Conservation (phyloP, 2,113 vertebrate species). For the Forbesichthys agassizii region DNA sequence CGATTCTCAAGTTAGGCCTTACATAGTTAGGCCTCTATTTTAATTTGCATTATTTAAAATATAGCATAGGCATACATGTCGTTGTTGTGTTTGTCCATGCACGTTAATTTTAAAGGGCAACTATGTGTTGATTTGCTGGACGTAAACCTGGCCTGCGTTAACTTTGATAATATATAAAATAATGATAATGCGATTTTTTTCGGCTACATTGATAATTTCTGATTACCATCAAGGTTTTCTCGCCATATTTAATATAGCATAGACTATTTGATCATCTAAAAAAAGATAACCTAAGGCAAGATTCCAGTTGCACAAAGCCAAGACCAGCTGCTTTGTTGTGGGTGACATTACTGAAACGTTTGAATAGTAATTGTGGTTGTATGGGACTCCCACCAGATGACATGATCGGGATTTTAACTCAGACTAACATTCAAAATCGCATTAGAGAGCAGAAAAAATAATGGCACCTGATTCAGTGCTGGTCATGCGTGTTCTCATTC, state of each 20-base stretch:
- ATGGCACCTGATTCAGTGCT: constrained; percentile 71
- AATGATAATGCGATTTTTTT: too few species aligned
- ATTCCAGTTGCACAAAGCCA: constrained; percentile 53
- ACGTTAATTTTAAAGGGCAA: too few species aligned
- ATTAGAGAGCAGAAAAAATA: constrained; percentile 75
- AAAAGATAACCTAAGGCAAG: constrained; percentile 51
- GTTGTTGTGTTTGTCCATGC: too few species aligned
- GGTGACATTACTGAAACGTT: constrained; percentile 89
- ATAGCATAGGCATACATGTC: neutral
- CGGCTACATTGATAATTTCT: neutral
- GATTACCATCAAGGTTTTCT: neutral
- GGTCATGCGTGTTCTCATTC: constrained; percentile 76
- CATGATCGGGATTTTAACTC: constrained; percentile 83
- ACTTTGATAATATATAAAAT: too few species aligned
- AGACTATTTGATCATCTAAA: constrained; percentile 25
- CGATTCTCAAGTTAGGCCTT: too few species aligned
- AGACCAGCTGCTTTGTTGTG: constrained; percentile 89
- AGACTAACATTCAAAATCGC: constrained; percentile 82
- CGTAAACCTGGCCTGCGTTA: neutral
- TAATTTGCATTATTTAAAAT: constrained; percentile 12
- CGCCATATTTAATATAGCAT: constrained; percentile 23
- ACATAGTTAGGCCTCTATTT: constrained; percentile 12
- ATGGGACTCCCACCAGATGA: constrained; percentile 98
- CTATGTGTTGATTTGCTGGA: too few species aligned
- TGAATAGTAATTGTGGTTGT: constrained; percentile 90